Conservation (phyloP, 2,888 invertebrate species). For the Cataglyphis cursor region DNA sequence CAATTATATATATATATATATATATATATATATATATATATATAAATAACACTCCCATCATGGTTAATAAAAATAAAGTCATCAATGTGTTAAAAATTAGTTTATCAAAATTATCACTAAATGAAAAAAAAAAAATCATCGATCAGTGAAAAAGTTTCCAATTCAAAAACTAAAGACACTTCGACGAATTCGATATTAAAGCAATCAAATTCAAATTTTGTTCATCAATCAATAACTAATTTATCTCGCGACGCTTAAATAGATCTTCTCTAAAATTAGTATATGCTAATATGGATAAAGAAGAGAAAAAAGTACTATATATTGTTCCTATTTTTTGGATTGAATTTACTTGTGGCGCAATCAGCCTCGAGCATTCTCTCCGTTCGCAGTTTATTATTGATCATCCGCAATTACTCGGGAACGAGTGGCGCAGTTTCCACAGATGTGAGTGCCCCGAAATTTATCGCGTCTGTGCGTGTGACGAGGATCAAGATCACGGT, state of each 20-base stretch:
- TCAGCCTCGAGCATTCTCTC: conserved; percentile 30
- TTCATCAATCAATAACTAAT: conserved; percentile 7
- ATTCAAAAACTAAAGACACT: neutral
- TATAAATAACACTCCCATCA: neutral
- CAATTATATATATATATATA: too few relatives aligned
- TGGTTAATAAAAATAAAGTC: neutral
- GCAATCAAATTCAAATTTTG: neutral
- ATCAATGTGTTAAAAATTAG: neutral
- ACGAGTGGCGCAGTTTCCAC: conserved; percentile 10
- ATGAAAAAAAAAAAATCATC: neutral
- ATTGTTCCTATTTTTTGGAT: neutral
- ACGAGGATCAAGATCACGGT: conserved; percentile 80
- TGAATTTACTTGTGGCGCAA: neutral
- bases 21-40: too few relatives aligned
- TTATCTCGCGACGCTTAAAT: neutral
- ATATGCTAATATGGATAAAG: neutral
- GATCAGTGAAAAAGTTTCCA: neutral
- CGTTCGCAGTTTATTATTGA: conserved; percentile 36
- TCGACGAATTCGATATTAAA: conserved; percentile 3
- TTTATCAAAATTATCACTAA: neutral
- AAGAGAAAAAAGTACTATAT: neutral
- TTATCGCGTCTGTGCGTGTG: conserved; percentile 65
- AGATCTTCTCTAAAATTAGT: neutral
- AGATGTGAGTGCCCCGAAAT: conserved; percentile 44
- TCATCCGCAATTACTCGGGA: conserved; percentile 23